These are phyloP conservation scores for Amphimallon solstitiale DNA, from an alignment of 2,888 invertebrate species.

Conservation along the genomic window DNA sequence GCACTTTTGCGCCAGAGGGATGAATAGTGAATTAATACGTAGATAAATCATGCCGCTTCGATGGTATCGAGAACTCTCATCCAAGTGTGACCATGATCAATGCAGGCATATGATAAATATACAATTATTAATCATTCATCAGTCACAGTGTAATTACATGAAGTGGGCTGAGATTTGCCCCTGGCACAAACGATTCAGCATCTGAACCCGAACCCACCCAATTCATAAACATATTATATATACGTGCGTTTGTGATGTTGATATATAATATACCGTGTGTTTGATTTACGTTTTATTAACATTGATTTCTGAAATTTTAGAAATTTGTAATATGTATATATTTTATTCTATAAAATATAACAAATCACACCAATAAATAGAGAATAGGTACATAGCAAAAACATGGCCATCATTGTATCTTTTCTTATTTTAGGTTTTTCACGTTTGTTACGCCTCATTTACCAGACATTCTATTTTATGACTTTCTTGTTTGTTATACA, in stretches of 20 bases:
- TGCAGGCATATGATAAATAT: conserved; percentile 59
- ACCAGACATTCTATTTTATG: too few species aligned
- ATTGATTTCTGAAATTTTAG: too few species aligned
- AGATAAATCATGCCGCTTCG: conserved; percentile 56
- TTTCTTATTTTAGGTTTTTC: too few species aligned
- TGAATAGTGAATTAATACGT: conserved; percentile 58
- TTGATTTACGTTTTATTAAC: too few species aligned
- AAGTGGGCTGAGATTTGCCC: conserved; percentile 49
- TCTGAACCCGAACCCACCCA: conserved; percentile 46
- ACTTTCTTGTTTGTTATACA: too few species aligned
- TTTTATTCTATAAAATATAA: too few species aligned
- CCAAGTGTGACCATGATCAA: conserved; percentile 59
- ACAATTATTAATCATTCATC: conserved; percentile 62
- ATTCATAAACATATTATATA: conserved; percentile 23
- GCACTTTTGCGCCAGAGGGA: conserved; percentile 49
- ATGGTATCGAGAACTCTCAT: conserved; percentile 53
- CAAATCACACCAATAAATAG: too few species aligned
- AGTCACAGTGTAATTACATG: conserved; percentile 60
- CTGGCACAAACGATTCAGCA: conserved; percentile 45
- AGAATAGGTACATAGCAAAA: too few species aligned
- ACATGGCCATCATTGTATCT: too few species aligned
- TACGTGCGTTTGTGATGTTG: not conserved
- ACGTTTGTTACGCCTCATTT: too few species aligned
- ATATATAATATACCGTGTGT: conserved; percentile 20
- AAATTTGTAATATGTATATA: too few species aligned